Evolutionary conservation across 2,888 invertebrate genomes (phyloP), one percentile per base, ranked within the genome.

Genomic region (Osmoderma eremita): DNA sequence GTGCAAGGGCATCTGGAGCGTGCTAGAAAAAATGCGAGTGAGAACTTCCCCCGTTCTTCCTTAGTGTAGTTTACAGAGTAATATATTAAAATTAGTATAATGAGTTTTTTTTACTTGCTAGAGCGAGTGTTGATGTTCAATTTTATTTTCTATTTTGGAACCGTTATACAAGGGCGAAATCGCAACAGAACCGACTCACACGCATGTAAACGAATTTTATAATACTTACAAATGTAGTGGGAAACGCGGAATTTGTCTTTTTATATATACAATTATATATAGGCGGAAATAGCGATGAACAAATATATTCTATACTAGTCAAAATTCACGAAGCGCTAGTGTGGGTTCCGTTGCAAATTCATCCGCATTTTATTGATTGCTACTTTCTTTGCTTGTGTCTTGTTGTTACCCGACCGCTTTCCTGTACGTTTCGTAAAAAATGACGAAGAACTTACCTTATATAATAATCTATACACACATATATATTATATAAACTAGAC

Each of bases 31-130:
- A 58, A 63, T 42, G 65, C 63, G 70, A 24, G 65, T 63, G 67
- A 63, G 65, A 65, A 65, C 56, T 65, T 65, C 61, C 68, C 48
- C 63, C 58, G 73, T 73, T 73, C 75, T 75, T 75, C 74, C 75
- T 72, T 77, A 77, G 76, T 65, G 66, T 78, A 76, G 75, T 74
- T 72, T 73, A 77, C 78, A 78, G 78, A 78, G 78, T 80, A 80
- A 79, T 78, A 78, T 78, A 78, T 78, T 76, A 73, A 76, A 77
- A 75, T 75, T 77, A 76, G 68, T 68, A 51, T 68, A 68, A 56
- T 64, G 65, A 63, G 63, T 64, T 68, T 68, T 67, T 65, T 68
- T 68, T 78, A 78, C 78, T 76, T 77, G 77, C 76, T 76, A 76
- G 75, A 75, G 77, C 77, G 76, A 78, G 74, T 77, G 76, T 75